These are phyloP conservation scores for Dunckerocampus dactyliophorus DNA, from an alignment of 2,113 vertebrate species.

Conservation along the genomic window DNA sequence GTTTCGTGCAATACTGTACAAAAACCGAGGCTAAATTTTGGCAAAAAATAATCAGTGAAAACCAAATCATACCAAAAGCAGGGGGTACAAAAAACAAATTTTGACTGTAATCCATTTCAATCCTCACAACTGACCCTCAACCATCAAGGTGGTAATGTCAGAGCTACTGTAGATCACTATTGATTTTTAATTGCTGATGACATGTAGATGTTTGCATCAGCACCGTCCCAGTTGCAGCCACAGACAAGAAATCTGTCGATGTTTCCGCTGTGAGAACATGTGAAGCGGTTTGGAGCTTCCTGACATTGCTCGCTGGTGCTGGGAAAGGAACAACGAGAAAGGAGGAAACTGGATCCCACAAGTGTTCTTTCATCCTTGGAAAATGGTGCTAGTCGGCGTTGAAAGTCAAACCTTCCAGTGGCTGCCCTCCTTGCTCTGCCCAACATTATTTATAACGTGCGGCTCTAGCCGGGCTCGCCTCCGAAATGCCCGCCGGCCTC, in stretches of 20 bases:
- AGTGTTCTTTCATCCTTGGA: slow-evolving; percentile 20
- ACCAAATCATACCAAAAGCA: no score
- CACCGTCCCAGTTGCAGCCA: slow-evolving; percentile 18
- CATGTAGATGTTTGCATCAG: slow-evolving; percentile 19
- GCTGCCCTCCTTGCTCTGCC: slow-evolving; percentile 35
- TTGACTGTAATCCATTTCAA: no score
- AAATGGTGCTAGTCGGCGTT: slow-evolving; percentile 19
- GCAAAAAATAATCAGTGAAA: no score
- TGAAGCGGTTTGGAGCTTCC: no score
- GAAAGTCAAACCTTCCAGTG: slow-evolving; percentile 39
- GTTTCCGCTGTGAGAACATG: slow-evolving; percentile 10
- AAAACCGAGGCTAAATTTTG: no score
- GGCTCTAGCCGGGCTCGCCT: slow-evolving; percentile 12
- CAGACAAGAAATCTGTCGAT: slow-evolving; percentile 20
- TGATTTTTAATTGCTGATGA: background rate
- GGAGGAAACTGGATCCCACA: slow-evolving; percentile 29
- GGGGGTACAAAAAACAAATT: no score
- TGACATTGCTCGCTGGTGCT: slow-evolving; percentile 10
- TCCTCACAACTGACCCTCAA: no score
- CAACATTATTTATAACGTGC: slow-evolving; percentile 44
- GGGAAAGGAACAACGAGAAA: slow-evolving; percentile 25
- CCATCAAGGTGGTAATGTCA: no score
- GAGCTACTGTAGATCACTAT: background rate
- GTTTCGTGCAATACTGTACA: no score
- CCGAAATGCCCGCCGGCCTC: slow-evolving; percentile 28